Evolutionary conservation across 2,888 invertebrate species (phyloP).

Genomic region (Amorpha juglandis): DNA sequence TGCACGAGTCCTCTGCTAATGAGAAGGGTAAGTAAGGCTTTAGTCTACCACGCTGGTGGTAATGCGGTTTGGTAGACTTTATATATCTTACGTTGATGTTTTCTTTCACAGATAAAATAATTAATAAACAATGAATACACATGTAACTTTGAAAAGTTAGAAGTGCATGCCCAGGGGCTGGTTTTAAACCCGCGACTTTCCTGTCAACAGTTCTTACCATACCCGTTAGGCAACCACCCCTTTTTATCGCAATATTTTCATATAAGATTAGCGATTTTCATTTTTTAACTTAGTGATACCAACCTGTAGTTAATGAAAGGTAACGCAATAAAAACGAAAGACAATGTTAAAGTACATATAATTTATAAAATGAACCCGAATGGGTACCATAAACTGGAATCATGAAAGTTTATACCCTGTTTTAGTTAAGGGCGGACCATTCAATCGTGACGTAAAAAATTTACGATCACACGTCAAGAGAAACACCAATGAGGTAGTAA

Average conservation of each 20-base stretch:
- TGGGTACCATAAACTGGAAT: constrained; percentile 75
- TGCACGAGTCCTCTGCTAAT: too few species aligned
- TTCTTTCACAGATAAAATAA: too few species aligned
- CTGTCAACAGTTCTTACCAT: too few species aligned
- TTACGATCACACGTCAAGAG: constrained; percentile 82
- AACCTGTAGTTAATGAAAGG: constrained; percentile 18
- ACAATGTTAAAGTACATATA: constrained; percentile 62
- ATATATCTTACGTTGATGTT: too few species aligned
- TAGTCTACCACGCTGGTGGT: too few species aligned
- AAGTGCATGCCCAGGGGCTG: too few species aligned
- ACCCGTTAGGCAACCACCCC: too few species aligned
- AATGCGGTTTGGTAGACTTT: too few species aligned
- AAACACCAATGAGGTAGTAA: constrained; percentile 82
- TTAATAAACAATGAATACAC: too few species aligned
- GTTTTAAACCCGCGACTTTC: too few species aligned
- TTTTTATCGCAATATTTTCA: not conserved
- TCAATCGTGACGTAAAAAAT: constrained; percentile 81
- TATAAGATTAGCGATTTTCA: not conserved
- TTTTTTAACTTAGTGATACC: not conserved
- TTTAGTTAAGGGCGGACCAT: constrained; percentile 81
- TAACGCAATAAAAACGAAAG: constrained; percentile 37
- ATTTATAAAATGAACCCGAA: constrained; percentile 83
- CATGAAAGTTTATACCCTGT: constrained; percentile 82
- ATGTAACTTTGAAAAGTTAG: too few species aligned
- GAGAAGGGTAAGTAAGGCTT: too few species aligned